Conservation (phyloP, 2,113 vertebrate genomes). For the Aspidoscelis tigris region DNA sequence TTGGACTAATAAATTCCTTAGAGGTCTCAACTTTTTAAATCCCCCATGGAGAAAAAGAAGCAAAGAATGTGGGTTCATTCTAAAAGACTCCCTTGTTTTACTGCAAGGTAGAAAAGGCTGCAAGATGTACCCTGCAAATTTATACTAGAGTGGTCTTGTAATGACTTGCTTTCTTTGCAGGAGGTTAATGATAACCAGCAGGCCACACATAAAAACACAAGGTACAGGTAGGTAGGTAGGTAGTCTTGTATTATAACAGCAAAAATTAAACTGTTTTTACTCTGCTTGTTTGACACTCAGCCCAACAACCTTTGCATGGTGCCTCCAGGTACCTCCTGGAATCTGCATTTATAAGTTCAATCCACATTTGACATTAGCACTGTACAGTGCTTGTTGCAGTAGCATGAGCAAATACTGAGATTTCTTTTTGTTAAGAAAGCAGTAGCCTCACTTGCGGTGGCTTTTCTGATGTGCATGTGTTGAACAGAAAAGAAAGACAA, state of each 20-base stretch:
- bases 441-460: neutral
- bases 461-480: neutral
- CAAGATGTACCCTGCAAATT: slow-evolving; percentile 61
- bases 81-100: slow-evolving; percentile 65
- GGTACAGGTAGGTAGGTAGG: slow-evolving; percentile 20
- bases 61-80: slow-evolving; percentile 59
- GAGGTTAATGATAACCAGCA: slow-evolving; percentile 57
- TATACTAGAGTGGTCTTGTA: slow-evolving; percentile 50
- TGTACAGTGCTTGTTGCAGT: neutral
- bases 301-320: neutral
- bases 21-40: slow-evolving; percentile 63
- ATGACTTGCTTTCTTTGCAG: slow-evolving; percentile 35
- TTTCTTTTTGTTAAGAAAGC: neutral
- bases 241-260: slow-evolving; percentile 11
- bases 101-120: slow-evolving; percentile 62
- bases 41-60: slow-evolving; percentile 51
- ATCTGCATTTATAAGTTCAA: neutral
- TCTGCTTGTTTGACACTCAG: neutral
- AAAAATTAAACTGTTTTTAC: neutral
- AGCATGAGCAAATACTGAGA: neutral
- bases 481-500: neutral
- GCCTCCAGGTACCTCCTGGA: neutral
- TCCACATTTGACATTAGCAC: neutral
- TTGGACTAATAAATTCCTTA: slow-evolving; percentile 63
- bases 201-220: slow-evolving; percentile 43